Evolutionary conservation across 2,797 vertebrate genomes (phyloP).

Genomic region (Tapera naevia): DNA sequence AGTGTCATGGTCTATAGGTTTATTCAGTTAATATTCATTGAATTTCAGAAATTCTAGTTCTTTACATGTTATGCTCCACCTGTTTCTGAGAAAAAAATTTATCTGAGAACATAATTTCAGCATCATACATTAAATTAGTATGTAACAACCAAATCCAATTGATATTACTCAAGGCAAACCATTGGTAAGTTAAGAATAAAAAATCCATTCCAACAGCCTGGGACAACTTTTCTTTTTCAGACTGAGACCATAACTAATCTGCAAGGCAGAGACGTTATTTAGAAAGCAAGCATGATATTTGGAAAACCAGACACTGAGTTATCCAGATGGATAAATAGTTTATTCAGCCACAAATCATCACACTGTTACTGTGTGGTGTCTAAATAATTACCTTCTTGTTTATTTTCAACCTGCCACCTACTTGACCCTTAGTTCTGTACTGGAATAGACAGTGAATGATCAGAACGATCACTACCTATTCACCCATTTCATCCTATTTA

Average conservation of each 20-base stretch:
- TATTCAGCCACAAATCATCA: background rate
- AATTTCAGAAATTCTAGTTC: background rate
- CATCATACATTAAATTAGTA: background rate
- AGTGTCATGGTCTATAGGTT: background rate
- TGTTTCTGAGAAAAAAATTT: background rate
- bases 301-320: background rate
- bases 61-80: background rate
- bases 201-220: background rate
- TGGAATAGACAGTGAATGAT: background rate
- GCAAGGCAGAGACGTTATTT: background rate
- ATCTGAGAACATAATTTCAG: background rate
- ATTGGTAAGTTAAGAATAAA: background rate
- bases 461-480: accelerated
- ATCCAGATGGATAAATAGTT: background rate
- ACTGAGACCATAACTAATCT: background rate
- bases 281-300: background rate
- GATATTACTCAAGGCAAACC: background rate
- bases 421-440: background rate
- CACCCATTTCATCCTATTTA: background rate
- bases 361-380: background rate
- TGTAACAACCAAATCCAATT: background rate
- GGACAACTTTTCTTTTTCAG: background rate
- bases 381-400: background rate
- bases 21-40: background rate
- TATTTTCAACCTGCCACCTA: background rate